phyloP scores from a whole-genome alignment of 2,888 invertebrate species.

The Dicroscelio sp. region DNA sequence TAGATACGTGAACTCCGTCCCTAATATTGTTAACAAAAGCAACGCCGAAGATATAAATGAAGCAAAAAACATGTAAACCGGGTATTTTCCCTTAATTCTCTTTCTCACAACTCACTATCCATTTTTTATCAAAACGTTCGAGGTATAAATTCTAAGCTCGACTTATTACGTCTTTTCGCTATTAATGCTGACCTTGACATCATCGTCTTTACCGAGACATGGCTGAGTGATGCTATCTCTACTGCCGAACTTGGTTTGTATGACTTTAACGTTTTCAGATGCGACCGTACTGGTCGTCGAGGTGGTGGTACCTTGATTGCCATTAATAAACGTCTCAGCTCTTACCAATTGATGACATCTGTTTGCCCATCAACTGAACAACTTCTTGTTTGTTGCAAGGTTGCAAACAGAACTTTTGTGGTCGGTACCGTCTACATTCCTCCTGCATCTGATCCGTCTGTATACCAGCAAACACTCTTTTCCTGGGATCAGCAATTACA shows the following conservation, averaged over 20 bases:
- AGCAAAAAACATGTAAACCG: neutral
- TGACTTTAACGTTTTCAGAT: neutral
- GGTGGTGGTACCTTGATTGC: neutral
- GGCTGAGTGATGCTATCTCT: neutral
- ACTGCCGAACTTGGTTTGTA: neutral
- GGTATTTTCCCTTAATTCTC: neutral
- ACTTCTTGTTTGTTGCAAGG: neutral
- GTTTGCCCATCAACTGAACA: neutral
- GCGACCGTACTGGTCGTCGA: neutral
- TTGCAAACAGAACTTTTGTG: neutral
- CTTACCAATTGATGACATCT: neutral
- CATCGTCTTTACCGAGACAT: neutral
- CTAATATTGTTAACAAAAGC: neutral
- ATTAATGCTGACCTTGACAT: neutral
- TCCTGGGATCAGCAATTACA: neutral
- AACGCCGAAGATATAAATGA: too few relatives aligned
- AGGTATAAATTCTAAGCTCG: neutral
- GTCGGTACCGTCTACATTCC: neutral
- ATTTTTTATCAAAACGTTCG: neutral
- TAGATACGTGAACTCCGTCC: neutral
- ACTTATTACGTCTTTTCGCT: neutral
- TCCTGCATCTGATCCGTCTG: neutral
- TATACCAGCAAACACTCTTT: neutral
- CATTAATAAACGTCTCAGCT: neutral
- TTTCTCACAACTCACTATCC: neutral